These are phyloP conservation scores for Sebastes hubbsi DNA, from an alignment of 2,797 vertebrate genomes.

Conservation along the genomic window DNA sequence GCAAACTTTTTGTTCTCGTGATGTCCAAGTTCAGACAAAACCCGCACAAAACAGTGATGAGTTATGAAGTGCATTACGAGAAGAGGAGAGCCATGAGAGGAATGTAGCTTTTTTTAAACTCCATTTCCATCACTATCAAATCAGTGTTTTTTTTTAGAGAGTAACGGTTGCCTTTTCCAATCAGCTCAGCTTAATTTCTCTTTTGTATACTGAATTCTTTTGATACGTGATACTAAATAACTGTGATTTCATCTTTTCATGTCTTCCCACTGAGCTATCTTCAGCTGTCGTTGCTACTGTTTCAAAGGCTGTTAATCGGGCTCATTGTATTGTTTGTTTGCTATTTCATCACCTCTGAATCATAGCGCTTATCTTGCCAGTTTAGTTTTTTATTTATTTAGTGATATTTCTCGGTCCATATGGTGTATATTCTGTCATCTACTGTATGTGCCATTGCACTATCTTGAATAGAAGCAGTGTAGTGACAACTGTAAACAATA, in stretches of 20 bases:
- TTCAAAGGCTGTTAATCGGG: slow-evolving; percentile 35
- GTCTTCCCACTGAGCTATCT: slow-evolving; percentile 2
- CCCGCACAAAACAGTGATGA: not conserved
- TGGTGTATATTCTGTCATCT: not conserved
- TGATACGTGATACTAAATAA: slow-evolving; percentile 7
- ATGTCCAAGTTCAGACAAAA: slow-evolving; percentile 39
- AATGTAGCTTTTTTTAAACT: not conserved
- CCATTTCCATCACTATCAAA: slow-evolving; percentile 3
- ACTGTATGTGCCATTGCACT: not conserved
- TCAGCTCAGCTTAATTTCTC: not conserved
- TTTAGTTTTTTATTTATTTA: slow-evolving; percentile 20
- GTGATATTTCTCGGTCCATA: not conserved
- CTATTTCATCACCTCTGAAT: slow-evolving; percentile 43
- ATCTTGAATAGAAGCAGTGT: not conserved
- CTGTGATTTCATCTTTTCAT: slow-evolving; percentile 35
- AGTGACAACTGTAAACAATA: not conserved
- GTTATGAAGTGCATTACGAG: not conserved
- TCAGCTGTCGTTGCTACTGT: not conserved
- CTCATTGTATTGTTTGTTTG: slow-evolving; percentile 29
- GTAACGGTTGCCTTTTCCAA: not conserved
- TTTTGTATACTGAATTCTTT: not conserved
- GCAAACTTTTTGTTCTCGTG: slow-evolving; percentile 55
- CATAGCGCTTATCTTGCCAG: slow-evolving; percentile 11
- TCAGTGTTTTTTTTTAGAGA: not conserved
- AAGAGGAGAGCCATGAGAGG: not conserved